Conservation (phyloP, 1,140 invertebrate genomes). For the Pseudomyrmex flavicornis region DNA sequence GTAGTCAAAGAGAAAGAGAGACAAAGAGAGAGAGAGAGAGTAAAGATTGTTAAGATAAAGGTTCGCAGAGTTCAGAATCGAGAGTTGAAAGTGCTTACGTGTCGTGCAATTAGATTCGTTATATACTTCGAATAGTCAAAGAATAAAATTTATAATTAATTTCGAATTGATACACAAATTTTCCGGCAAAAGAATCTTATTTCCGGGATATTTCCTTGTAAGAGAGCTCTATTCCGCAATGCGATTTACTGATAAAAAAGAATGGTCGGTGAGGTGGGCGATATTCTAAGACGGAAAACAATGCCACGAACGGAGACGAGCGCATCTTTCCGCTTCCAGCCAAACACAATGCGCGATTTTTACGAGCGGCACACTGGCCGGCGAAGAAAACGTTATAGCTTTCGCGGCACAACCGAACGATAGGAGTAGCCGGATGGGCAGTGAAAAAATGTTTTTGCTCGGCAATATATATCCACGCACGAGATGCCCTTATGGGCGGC, state of each 20-base stretch:
- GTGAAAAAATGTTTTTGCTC: constrained; percentile 52
- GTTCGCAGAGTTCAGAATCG: no score
- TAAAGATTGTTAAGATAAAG: no score
- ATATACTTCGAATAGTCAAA: no score
- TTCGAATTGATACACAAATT: no score
- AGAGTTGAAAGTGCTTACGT: no score
- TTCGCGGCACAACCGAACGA: constrained; percentile 53
- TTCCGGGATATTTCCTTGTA: no score
- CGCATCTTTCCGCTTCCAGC: constrained; percentile 72
- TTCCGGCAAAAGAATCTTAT: no score
- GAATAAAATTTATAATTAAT: no score
- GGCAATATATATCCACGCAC: constrained; percentile 4
- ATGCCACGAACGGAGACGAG: constrained; percentile 56
- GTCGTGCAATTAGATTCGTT: no score
- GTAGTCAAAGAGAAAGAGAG: no score
- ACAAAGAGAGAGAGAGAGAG: no score
- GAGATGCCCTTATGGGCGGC: constrained; percentile 31
- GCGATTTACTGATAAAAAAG: constrained; percentile 27
- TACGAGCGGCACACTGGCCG: constrained; percentile 57
- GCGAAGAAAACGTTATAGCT: constrained; percentile 55
- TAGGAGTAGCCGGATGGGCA: constrained; percentile 23
- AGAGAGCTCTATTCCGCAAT: not conserved
- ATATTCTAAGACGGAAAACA: constrained; percentile 58
- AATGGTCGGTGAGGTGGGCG: constrained; percentile 23
- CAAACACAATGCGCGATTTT: constrained; percentile 73